Percentiles rank a stretch among this genome's conserved stretches.
Evolutionary conservation across 2,113 vertebrate genomes (phyloP).

Genomic region (Cyprinodon tularosa): DNA sequence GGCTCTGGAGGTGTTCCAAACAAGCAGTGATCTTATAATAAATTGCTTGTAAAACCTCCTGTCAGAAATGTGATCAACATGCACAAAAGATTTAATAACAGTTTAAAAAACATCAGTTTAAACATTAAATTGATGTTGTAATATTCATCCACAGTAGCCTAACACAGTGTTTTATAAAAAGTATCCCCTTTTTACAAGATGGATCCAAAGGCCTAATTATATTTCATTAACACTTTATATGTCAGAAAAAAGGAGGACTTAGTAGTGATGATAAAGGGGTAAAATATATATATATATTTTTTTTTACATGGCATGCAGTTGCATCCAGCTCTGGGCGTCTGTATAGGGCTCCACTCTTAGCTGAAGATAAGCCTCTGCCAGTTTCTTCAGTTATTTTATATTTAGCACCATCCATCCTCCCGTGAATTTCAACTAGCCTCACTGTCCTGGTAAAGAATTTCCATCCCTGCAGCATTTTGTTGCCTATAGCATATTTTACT

Average conservation of each 20-base stretch:
- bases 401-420: too few relatives aligned
- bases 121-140: background rate
- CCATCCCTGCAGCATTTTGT: too few relatives aligned
- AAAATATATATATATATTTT: too few relatives aligned
- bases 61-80: slow-evolving; percentile 39
- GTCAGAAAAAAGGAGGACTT: background rate
- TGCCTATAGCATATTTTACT: too few relatives aligned
- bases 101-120: background rate
- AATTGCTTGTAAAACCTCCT: slow-evolving; percentile 50
- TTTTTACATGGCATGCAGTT: too few relatives aligned
- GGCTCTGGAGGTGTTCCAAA: slow-evolving; percentile 44
- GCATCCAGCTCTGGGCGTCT: too few relatives aligned
- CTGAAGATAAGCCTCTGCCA: too few relatives aligned
- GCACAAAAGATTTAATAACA: slow-evolving; percentile 22
- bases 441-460: too few relatives aligned
- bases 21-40: slow-evolving; percentile 28
- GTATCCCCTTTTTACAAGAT: background rate
- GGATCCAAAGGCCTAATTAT: background rate
- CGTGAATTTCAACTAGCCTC: too few relatives aligned
- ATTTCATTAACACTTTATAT: background rate
- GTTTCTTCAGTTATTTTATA: too few relatives aligned
- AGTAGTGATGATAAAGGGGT: background rate
- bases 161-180: background rate
- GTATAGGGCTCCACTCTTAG: too few relatives aligned
- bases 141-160: background rate